Evolutionary conservation across 2,797 vertebrate species (phyloP), one percentile per base, ranked within the genome.

Genomic region (Anisognathus igniventris): DNA sequence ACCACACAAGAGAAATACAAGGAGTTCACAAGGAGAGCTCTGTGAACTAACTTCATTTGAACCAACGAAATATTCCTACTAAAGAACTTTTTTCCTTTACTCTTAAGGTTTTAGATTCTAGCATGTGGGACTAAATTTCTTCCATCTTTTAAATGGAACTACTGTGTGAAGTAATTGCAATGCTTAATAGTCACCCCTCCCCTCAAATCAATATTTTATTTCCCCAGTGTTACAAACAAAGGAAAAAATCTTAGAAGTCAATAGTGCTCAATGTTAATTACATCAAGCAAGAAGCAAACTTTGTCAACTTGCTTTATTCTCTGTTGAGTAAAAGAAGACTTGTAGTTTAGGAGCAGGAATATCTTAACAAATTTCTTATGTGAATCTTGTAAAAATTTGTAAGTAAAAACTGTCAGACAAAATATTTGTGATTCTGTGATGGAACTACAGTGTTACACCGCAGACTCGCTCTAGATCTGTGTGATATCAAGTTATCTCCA

Each of bases 241-340:
- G 2, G 12, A 6, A 54, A 80, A 56, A 47, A 24, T 18, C 18
- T 65, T 56, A 1, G 1, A 73, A 74, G 27, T 62, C 28, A 37
- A 5, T 70, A 27, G 14, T 51, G 2, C 22, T 28, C 47, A 62
- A 24, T 71, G 27, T 35, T 85, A 76, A 71, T 67, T 80, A 21
- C 14, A 45, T 62, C 12, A 57, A 14, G 2, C 3, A 78, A 81
- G 42, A 92, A 70, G 5, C 14, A 40, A 72, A 61, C 77, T 88
- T 71, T 75, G n/a, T 50, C 12, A 88, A 35, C 39, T 71, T 80
- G 23, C 3, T 75, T 93, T 92, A 72, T 75, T 85, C 20, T 72
- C n/a, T 30, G 5, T n/a, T 57, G 15, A 7, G n/a, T 44, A 68
- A 77, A 74, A 79, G 19, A 83, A 53, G 5, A 8, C 11, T 72